Percentiles rank a stretch among this genome's conserved stretches.
Conservation (phyloP, 2,888 invertebrate genomes). For the Osmoderma eremita region DNA sequence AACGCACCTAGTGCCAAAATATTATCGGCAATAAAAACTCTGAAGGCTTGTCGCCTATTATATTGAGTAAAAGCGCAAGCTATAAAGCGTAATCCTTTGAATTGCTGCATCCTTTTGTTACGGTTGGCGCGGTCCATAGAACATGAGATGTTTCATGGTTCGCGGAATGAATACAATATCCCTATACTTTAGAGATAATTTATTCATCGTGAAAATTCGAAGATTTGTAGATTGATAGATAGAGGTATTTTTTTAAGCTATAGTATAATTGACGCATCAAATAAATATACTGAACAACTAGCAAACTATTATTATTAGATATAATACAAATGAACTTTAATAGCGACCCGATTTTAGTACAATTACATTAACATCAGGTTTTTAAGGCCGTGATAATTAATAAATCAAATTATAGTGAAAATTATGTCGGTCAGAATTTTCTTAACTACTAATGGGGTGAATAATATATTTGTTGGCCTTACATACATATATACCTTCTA, state of each 20-base stretch:
- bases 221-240: neutral
- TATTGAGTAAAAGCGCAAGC: constrained; percentile 24
- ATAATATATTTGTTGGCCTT: neutral
- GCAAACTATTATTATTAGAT: too few species aligned
- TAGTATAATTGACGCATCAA: too few species aligned
- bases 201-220: constrained; percentile 2
- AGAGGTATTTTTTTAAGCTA: neutral
- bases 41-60: constrained; percentile 20
- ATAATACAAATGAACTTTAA: too few species aligned
- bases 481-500: neutral
- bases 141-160: constrained; percentile 23
- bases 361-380: too few species aligned
- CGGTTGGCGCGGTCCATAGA: constrained; percentile 15
- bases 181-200: neutral
- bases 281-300: too few species aligned
- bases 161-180: constrained; percentile 12
- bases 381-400: too few species aligned
- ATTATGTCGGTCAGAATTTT: too few species aligned
- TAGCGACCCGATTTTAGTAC: too few species aligned
- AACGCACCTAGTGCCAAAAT: constrained; percentile 35
- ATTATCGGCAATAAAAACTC: constrained; percentile 20
- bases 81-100: constrained; percentile 31
- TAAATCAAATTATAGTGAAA: too few species aligned
- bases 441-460: too few species aligned
- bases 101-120: constrained; percentile 25